These are phyloP conservation scores for Phalacrocorax pelagicus DNA, from an alignment of 2,113 vertebrate species.

Conservation along the genomic window DNA sequence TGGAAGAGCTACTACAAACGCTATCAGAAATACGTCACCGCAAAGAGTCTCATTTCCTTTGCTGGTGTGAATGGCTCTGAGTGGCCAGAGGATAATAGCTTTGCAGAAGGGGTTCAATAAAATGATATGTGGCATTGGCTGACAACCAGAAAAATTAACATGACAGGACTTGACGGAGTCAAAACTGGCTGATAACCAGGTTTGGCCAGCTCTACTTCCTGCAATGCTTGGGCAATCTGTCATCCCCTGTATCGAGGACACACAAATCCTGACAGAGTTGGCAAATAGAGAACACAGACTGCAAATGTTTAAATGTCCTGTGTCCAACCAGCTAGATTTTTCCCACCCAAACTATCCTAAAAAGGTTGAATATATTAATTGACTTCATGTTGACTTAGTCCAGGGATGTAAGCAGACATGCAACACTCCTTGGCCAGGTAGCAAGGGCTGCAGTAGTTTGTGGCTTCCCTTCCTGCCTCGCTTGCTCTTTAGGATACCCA, in stretches of 20 bases:
- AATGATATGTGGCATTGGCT: not conserved
- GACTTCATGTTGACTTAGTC: accelerated
- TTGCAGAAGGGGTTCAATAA: not conserved
- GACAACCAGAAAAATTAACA: not conserved
- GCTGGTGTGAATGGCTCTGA: not conserved
- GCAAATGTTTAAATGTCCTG: not conserved
- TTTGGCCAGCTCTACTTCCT: not conserved
- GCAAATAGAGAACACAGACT: not conserved
- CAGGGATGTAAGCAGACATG: not conserved
- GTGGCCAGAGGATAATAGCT: not conserved
- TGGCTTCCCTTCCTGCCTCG: constrained; percentile 25
- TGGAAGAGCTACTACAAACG: not conserved
- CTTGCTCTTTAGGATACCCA: constrained; percentile 29
- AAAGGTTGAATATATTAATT: not conserved
- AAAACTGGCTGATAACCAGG: not conserved
- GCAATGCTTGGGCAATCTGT: not conserved
- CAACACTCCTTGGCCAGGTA: not conserved
- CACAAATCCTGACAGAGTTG: accelerated
- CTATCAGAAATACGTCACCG: not conserved
- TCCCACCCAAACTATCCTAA: not conserved
- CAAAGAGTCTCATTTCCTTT: not conserved
- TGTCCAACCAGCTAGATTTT: not conserved
- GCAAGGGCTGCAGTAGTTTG: not conserved
- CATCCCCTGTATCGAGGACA: not conserved
- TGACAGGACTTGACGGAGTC: not conserved